These are phyloP conservation scores for Datnioides undecimradiatus DNA, from an alignment of 2,113 vertebrate genomes.

Conservation along the genomic window DNA sequence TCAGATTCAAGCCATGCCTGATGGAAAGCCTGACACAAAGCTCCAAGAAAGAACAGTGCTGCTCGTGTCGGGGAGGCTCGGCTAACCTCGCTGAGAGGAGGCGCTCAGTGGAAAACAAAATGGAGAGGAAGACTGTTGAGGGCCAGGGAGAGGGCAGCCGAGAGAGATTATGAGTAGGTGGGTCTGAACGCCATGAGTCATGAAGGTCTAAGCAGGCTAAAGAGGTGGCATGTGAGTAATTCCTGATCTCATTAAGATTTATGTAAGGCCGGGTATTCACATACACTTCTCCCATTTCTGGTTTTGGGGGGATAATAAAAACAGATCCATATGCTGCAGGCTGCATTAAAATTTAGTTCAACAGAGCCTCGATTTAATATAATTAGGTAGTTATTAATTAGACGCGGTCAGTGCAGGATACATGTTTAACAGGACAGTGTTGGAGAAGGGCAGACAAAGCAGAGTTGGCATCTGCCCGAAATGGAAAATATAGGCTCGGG, in stretches of 20 bases:
- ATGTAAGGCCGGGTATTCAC: neutral
- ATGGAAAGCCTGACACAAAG: constrained; percentile 21
- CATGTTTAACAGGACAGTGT: neutral
- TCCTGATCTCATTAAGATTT: constrained; percentile 56
- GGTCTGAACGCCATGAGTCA: constrained; percentile 59
- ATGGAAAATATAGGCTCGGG: constrained; percentile 24
- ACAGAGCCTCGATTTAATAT: neutral
- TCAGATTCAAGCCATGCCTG: constrained; percentile 28
- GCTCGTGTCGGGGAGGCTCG: constrained; percentile 9
- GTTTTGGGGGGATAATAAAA: neutral
- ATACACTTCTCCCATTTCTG: neutral
- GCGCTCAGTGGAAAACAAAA: constrained; percentile 57
- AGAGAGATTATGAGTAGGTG: constrained; percentile 56
- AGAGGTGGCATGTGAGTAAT: constrained; percentile 27
- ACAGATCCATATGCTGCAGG: neutral
- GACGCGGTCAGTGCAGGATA: neutral
- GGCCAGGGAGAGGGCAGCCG: constrained; percentile 52
- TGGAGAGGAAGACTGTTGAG: constrained; percentile 54
- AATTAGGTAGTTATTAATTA: no score
- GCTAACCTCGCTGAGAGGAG: constrained; percentile 43
- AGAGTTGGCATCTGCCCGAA: constrained; percentile 37
- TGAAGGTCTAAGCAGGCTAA: constrained; percentile 53
- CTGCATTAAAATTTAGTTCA: no score
- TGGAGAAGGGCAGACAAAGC: constrained; percentile 9
- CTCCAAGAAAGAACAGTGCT: constrained; percentile 13